Evolutionary conservation across 2,113 vertebrate genomes (phyloP).

Genomic region (Synchiropus splendidus): DNA sequence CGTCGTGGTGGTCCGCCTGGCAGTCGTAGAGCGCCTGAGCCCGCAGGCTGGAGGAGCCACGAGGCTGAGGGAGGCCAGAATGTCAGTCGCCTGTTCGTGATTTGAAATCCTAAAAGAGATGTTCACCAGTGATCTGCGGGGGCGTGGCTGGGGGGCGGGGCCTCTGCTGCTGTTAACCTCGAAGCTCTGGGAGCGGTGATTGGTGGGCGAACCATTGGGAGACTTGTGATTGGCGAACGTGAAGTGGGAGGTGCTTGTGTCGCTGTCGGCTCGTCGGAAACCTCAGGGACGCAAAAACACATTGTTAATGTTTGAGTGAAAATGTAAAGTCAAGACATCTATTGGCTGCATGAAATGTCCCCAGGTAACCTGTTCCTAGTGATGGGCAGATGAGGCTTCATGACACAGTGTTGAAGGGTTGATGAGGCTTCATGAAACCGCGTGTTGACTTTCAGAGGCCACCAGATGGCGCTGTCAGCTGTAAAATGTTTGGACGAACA

Average conservation of each 20-base stretch:
- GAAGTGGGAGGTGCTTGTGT: constrained; percentile 27
- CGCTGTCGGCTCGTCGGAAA: constrained; percentile 44
- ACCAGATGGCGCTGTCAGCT: no score
- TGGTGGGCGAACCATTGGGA: constrained; percentile 28
- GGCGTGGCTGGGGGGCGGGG: constrained; percentile 42
- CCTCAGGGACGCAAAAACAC: constrained; percentile 10
- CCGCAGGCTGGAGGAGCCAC: constrained; percentile 16
- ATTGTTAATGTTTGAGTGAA: no score
- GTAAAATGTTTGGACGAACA: no score
- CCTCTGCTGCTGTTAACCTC: constrained; percentile 31
- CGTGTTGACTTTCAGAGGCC: no score
- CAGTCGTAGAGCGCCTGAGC: constrained; percentile 55
- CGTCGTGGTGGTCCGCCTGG: constrained; percentile 49
- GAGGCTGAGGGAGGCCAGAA: constrained; percentile 21
- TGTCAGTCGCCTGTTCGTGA: neutral
- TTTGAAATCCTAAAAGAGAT: neutral
- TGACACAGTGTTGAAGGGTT: no score
- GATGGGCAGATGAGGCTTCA: no score
- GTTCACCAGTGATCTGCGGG: constrained; percentile 51
- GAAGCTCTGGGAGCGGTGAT: constrained; percentile 45
- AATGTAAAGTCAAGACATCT: neutral
- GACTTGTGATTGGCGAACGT: constrained; percentile 12
- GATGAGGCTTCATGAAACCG: no score
- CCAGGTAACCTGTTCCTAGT: no score
- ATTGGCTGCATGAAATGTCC: no score